Evolutionary conservation across 2,888 invertebrate species (phyloP), one percentile per base, ranked within the genome.

Genomic region (Scaptomyza parva): DNA sequence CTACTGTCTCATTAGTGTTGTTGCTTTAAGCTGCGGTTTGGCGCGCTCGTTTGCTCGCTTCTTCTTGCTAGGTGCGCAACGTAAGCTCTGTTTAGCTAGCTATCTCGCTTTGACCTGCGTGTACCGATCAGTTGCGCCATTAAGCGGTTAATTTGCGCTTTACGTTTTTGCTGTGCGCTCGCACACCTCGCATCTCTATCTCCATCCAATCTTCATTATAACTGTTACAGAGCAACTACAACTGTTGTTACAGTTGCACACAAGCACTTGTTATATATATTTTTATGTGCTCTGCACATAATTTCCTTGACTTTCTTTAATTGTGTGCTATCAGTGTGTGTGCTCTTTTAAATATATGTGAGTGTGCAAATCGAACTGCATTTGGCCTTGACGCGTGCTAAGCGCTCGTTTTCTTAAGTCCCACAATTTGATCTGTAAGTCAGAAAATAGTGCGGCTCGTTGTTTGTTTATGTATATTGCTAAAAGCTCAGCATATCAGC

Each of bases 111-210:
- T 60, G 41, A 30, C 60, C 37, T n/a, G 14, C 22, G 58, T 37
- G 58, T 57, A 22, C 43, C 61, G 76, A 70, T 73, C 63, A 59
- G 40, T 43, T 37, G 62, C 35, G 55, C 44, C 41, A 70, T 70
- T 66, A 67, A 68, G 75, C 83, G 70, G 77, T 81, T 71, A 61
- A 77, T 79, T 75, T 77, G 61, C 66, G 50, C 59, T 58, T 63
- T 60, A 54, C 66, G 7, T 35, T 35, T 35, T 14, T 39, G 28
- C 7, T 53, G 67, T 53, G n/a, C 7, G 35, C 22, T 33, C 37
- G 37, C 54, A 45, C 66, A 44, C 47, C 26, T 43, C 54, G 45
- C 66, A 44, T 41, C 26, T 43, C 55, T 37, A 37, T 37, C 35
- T 14, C 39, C n/a, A n/a, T n/a, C 41, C 43, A 28, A 28, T 33